A percentile compares a stretch with the other conserved stretches of the same genome.
Conservation (phyloP, 2,113 vertebrate species). For the Ammodytes dubius region DNA sequence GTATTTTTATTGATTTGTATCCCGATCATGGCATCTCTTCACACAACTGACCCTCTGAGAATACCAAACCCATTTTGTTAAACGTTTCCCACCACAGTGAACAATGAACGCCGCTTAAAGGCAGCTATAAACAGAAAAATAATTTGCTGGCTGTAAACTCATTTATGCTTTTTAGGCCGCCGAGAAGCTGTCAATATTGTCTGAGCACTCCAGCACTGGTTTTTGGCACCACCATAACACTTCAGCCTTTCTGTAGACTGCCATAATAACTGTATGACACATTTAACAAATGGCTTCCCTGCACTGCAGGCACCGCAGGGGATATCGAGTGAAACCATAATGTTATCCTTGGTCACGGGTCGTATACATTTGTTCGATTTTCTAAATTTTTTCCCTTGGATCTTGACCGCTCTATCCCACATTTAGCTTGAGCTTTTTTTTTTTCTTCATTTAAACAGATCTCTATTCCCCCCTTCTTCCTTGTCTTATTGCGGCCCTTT, state of each 20-base stretch:
- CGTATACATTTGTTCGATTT: conserved; percentile 9
- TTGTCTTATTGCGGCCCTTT: conserved; percentile 1
- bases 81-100: not conserved
- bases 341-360: conserved; percentile 37
- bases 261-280: conserved; percentile 45
- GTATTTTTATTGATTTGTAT: conserved; percentile 16
- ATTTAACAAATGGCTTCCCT: conserved; percentile 56
- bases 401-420: conserved; percentile 16
- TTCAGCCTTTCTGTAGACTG: conserved; percentile 23
- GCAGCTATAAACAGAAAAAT: conserved; percentile 29
- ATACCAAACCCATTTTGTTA: conserved; percentile 3
- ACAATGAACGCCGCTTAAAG: conserved; percentile 17
- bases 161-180: conserved; percentile 30
- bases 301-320: conserved; percentile 30
- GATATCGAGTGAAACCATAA: conserved; percentile 45
- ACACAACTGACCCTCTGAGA: not conserved
- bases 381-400: conserved; percentile 1
- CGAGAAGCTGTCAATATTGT: conserved; percentile 34
- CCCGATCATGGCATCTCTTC: conserved; percentile 20
- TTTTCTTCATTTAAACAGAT: conserved; percentile 9
- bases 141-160: conserved; percentile 30
- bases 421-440: not conserved
- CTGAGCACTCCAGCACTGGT: conserved; percentile 16
- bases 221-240: conserved; percentile 28
- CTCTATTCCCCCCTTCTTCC: conserved; percentile 18